phyloP scores from a whole-genome alignment of 1,140 invertebrate genomes.

The Drosophila takahashii region DNA sequence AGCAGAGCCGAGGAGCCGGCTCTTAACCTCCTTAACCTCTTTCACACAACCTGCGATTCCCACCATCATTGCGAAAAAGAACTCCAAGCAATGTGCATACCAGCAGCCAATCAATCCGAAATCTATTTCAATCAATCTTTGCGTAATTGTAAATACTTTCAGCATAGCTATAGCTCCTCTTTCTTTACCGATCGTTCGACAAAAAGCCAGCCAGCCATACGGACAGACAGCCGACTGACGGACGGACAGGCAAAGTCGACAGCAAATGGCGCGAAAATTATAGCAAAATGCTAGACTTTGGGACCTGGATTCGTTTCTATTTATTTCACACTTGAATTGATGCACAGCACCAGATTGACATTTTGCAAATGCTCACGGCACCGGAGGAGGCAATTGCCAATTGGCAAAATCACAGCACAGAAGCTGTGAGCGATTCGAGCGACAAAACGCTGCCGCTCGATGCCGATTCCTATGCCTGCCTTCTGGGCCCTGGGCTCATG shows the following conservation, averaged over 20 bases:
- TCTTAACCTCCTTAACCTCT: slow-evolving; percentile 42
- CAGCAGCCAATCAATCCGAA: slow-evolving; percentile 79
- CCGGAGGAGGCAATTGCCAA: slow-evolving; percentile 50
- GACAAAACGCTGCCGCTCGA: slow-evolving; percentile 16
- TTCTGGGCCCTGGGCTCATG: slow-evolving; percentile 44
- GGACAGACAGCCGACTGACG: slow-evolving; percentile 10
- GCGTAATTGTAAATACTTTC: slow-evolving; percentile 83
- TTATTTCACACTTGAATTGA: slow-evolving; percentile 84
- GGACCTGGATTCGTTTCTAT: slow-evolving; percentile 83
- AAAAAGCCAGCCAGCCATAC: slow-evolving; percentile 28
- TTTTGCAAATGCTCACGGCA: slow-evolving; percentile 81
- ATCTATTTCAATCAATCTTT: slow-evolving; percentile 83
- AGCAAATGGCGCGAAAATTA: slow-evolving; percentile 81
- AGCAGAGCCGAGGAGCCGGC: slow-evolving; percentile 1
- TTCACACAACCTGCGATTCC: slow-evolving; percentile 34
- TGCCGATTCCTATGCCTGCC: slow-evolving; percentile 6
- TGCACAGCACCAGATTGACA: slow-evolving; percentile 82
- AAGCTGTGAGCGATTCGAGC: slow-evolving; percentile 44
- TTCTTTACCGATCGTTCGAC: not conserved
- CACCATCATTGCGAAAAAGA: slow-evolving; percentile 4
- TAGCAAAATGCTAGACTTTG: slow-evolving; percentile 68
- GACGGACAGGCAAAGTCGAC: slow-evolving; percentile 29
- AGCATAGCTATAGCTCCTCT: slow-evolving; percentile 76
- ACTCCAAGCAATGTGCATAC: slow-evolving; percentile 66
- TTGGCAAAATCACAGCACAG: slow-evolving; percentile 53